A percentile compares a stretch with the other conserved stretches of the same genome.
phyloP scores from a whole-genome alignment of 2,113 vertebrate species.

The Eonycteris spelaea region DNA sequence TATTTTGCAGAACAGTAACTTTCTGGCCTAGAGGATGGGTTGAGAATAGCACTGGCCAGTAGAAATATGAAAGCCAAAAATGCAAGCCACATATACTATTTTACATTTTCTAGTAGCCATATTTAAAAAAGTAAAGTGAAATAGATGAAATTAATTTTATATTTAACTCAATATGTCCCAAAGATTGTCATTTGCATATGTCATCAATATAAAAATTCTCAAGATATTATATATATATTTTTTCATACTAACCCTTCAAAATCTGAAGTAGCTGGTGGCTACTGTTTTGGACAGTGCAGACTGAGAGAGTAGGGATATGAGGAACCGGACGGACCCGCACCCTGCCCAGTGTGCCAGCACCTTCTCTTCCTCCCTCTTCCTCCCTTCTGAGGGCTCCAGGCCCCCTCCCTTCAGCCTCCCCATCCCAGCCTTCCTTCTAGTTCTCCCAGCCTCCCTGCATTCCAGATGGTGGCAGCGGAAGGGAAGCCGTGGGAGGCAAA shows the following conservation, averaged over 20 bases:
- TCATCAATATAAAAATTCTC: background rate
- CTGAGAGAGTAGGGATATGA: background rate
- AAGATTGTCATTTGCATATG: background rate
- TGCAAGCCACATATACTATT: background rate
- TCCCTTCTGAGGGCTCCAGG: background rate
- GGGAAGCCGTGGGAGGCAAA: conserved; percentile 50
- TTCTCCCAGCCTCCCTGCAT: background rate
- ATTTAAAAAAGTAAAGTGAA: background rate
- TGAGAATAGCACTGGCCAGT: background rate
- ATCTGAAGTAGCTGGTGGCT: background rate
- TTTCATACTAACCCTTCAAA: background rate
- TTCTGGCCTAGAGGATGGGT: background rate
- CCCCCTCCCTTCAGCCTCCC: background rate
- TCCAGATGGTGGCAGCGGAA: conserved; percentile 1
- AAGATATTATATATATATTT: background rate
- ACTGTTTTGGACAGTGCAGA: background rate
- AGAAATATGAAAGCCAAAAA: background rate
- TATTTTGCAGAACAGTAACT: background rate
- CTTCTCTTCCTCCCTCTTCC: background rate
- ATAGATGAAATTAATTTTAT: background rate
- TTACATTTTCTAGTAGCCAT: background rate
- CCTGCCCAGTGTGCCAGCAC: background rate
- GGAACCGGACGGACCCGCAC: rapidly evolving
- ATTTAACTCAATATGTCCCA: background rate
- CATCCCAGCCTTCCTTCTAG: background rate